Percentiles rank a stretch among this genome's conserved stretches.
phyloP scores from a whole-genome alignment of 2,113 vertebrate species.

The Oplegnathus fasciatus region DNA sequence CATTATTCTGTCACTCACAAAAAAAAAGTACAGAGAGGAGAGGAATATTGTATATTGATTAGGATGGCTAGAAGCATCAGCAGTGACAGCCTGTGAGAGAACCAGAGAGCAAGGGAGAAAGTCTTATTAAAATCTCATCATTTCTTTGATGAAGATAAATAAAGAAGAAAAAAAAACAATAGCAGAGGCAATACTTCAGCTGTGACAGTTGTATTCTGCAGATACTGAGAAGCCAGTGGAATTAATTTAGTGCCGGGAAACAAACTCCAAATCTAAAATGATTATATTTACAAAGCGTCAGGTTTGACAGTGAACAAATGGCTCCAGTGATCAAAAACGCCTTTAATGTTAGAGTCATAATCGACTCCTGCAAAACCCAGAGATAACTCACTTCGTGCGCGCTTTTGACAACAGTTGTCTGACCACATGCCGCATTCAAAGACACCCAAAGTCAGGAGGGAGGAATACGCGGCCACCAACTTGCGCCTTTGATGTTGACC shows the following conservation, averaged over 20 bases:
- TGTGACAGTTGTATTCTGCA: slow-evolving; percentile 57
- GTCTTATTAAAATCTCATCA: slow-evolving; percentile 67
- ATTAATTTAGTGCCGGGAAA: slow-evolving; percentile 51
- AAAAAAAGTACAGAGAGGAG: slow-evolving; percentile 85
- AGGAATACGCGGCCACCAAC: not conserved
- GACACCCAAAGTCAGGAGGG: slow-evolving; percentile 38
- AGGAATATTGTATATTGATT: slow-evolving; percentile 82
- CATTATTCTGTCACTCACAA: slow-evolving; percentile 89
- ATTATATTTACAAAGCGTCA: slow-evolving; percentile 63
- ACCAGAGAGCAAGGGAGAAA: slow-evolving; percentile 34
- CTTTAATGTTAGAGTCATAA: slow-evolving; percentile 54
- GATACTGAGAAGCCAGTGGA: slow-evolving; percentile 40
- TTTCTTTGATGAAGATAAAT: slow-evolving; percentile 67
- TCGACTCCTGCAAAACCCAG: slow-evolving; percentile 30
- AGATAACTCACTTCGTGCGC: slow-evolving; percentile 24
- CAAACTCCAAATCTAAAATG: slow-evolving; percentile 59
- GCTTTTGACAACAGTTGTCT: slow-evolving; percentile 33
- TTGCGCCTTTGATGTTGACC: slow-evolving; percentile 46
- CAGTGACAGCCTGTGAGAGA: slow-evolving; percentile 57
- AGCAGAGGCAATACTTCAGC: slow-evolving; percentile 50
- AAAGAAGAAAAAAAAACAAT: slow-evolving; percentile 45
- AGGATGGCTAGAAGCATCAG: slow-evolving; percentile 54
- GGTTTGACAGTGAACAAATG: slow-evolving; percentile 64
- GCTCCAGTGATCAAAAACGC: slow-evolving; percentile 47
- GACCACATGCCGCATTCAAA: slow-evolving; percentile 63